Evolutionary conservation across 2,113 vertebrate species (phyloP), one percentile per base, ranked within the genome.

Genomic region (Bungarus multicinctus): DNA sequence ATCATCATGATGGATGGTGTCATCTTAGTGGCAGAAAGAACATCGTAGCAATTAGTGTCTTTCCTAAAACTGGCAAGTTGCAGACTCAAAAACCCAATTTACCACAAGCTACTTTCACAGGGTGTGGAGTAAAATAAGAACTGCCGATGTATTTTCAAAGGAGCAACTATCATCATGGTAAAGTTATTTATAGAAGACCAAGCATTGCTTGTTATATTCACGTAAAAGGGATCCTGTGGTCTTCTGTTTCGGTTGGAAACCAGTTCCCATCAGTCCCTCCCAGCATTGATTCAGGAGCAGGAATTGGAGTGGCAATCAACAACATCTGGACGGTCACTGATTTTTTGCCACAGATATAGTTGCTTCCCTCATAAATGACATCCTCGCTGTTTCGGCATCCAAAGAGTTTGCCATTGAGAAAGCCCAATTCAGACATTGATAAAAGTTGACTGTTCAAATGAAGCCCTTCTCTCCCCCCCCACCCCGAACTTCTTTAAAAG

Each of bases 401-500:
- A 52, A 8, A 89, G 11, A 14, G 3, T 18, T 43, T 60, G 20
- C 54, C 54, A 54, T 2, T 23, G 54, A 89, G 20, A 0, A 52
- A 94, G 89, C 85, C 92, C 64, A 90, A 95, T 94, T 93, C 90
- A 90, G 89, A 1, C 0, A 93, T 16, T 11, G 74, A 45, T 0
- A 1, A 30, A 53, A n/a, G 74, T 60, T 89, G 94, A 91, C 57
- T 94, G 88, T 22, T 5, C 5, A 30, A 86, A 50, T 69, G 81
- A 95, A 97, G 97, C 97, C 34, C 69, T 16, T 97, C 3, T 52
- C 57, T 7, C 47, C 47, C n/a, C 55, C 23, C 69, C 14, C 30
- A 4, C 53, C n/a, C 6, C 6, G 95, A 97, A 95, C 97, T 96
- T 92, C 58, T 95, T 92, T 90, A 97, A 96, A 95, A 91, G 93